Conservation (phyloP, 1,140 invertebrate species). For the Ptiloglossa arizonensis region DNA sequence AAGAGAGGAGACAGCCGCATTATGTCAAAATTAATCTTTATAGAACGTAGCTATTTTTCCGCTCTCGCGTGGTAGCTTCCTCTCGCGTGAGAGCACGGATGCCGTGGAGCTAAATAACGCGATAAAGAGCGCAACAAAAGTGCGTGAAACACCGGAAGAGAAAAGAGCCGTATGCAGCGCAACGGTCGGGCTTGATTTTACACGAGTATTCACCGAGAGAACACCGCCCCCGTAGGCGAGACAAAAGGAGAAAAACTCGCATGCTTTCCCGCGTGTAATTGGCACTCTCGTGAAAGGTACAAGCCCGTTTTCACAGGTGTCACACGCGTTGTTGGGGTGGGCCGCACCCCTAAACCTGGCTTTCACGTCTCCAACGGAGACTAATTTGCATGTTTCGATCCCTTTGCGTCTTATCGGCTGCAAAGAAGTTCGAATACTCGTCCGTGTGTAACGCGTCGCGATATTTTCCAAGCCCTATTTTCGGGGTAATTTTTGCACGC, state of each 20-base stretch:
- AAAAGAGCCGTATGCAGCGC: neutral
- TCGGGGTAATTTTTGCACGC: neutral
- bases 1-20: neutral
- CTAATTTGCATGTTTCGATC: neutral
- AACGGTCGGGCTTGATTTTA: slow-evolving; percentile 28
- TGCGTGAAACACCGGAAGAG: slow-evolving; percentile 10
- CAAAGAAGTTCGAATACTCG: neutral
- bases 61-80: neutral
- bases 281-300: slow-evolving; percentile 28
- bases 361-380: neutral
- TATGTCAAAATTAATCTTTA: slow-evolving; percentile 36
- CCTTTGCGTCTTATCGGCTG: neutral
- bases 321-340: neutral
- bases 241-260: slow-evolving; percentile 26
- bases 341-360: too few species aligned
- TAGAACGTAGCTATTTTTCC: slow-evolving; percentile 3
- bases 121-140: slow-evolving; percentile 41
- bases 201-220: slow-evolving; percentile 20
- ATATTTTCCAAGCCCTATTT: too few species aligned
- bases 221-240: slow-evolving; percentile 11
- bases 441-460: neutral
- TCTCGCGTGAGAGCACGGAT: neutral
- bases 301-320: slow-evolving; percentile 27
- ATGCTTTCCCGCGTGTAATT: slow-evolving; percentile 37
- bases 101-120: slow-evolving; percentile 36